A percentile compares a stretch with the other conserved stretches of the same genome.
These are phyloP conservation scores for Carcina quercana DNA, from an alignment of 2,888 invertebrate genomes.

Conservation along the genomic window DNA sequence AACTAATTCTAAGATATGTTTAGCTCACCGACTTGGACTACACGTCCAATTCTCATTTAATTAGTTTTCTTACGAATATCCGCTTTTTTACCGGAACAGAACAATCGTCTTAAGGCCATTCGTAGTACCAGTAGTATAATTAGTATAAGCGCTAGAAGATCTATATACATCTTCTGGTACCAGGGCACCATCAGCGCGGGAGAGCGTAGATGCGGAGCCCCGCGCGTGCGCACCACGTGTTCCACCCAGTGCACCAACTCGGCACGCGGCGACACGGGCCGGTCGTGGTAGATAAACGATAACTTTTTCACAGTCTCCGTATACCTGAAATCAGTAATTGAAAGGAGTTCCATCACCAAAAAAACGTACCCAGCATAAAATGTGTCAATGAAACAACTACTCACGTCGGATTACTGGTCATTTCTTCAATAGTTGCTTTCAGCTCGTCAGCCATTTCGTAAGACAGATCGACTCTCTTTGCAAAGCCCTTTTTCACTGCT, in stretches of 20 bases:
- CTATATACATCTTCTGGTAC: constrained; percentile 48
- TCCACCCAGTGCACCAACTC: constrained; percentile 81
- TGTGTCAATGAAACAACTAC: neutral
- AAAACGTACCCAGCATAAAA: neutral
- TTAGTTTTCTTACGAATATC: neutral
- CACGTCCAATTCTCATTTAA: no score
- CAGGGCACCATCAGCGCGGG: constrained; percentile 30
- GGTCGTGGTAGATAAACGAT: constrained; percentile 38
- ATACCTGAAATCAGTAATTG: constrained; percentile 29
- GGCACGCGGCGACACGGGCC: constrained; percentile 71
- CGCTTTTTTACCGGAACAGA: neutral
- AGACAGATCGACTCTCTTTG: constrained; percentile 26
- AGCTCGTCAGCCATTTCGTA: constrained; percentile 26
- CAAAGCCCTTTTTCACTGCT: constrained; percentile 36
- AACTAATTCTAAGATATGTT: no score
- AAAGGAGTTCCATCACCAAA: neutral
- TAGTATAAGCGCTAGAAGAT: constrained; percentile 23
- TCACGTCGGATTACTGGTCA: constrained; percentile 20
- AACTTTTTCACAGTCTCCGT: constrained; percentile 26
- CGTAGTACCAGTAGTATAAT: neutral
- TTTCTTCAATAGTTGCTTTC: constrained; percentile 27
- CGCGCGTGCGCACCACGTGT: constrained; percentile 74
- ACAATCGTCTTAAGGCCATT: neutral
- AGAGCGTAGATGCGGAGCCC: constrained; percentile 64
- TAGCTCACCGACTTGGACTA: no score